Percentiles rank a stretch among this genome's conserved stretches.
These are phyloP conservation scores for Electrophaes corylata DNA, from an alignment of 2,888 invertebrate species.

Conservation along the genomic window DNA sequence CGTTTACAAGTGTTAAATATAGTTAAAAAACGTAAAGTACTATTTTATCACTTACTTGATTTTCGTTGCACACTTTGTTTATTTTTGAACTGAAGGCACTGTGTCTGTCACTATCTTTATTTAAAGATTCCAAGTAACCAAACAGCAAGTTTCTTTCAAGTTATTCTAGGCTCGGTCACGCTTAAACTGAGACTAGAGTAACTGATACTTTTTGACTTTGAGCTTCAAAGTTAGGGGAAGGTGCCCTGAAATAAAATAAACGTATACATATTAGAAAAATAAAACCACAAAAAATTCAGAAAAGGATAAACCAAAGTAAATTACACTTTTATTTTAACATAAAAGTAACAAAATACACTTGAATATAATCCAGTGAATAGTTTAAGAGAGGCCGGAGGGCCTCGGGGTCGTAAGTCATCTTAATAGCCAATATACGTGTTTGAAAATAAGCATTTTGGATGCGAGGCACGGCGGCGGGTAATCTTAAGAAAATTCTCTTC, in stretches of 20 bases:
- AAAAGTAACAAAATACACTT: constrained; percentile 29
- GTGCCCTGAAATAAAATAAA: not conserved
- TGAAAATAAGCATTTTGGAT: constrained; percentile 31
- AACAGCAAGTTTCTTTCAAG: no score
- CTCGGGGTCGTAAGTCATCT: constrained; percentile 32
- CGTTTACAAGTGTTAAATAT: no score
- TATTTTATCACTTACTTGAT: no score
- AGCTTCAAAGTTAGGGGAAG: not conserved
- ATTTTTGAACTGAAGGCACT: no score
- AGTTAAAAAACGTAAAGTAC: no score
- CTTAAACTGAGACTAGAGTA: no score
- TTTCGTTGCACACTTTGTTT: no score
- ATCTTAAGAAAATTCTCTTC: constrained; percentile 36
- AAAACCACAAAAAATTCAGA: not conserved
- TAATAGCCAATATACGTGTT: constrained; percentile 39
- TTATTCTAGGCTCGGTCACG: no score
- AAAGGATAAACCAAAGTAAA: not conserved
- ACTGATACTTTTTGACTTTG: not conserved
- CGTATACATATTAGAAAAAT: not conserved
- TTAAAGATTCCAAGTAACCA: no score
- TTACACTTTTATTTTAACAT: constrained; percentile 9
- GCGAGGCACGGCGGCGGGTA: constrained; percentile 34
- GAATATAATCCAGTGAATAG: constrained; percentile 35
- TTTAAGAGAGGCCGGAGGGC: constrained; percentile 29
- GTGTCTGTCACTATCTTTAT: no score